Conservation (phyloP, 1,140 invertebrate species). For the Drosophila grimshawi region DNA sequence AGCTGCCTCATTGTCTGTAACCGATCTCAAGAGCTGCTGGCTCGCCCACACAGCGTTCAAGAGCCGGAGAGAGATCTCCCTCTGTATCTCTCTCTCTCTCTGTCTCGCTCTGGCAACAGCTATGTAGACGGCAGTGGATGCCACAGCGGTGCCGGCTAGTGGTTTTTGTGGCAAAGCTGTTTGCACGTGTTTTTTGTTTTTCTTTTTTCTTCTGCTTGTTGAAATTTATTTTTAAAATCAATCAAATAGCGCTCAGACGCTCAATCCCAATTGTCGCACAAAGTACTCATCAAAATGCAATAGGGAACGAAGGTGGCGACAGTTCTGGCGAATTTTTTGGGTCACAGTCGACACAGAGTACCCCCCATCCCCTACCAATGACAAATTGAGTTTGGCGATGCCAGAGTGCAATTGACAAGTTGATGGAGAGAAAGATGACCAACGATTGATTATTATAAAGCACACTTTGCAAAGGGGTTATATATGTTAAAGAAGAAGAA, state of each 20-base stretch:
- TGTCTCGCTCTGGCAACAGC: constrained; percentile 19
- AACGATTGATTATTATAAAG: not conserved
- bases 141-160: constrained; percentile 2
- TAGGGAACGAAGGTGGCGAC: constrained; percentile 52
- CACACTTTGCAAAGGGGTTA: not conserved
- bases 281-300: constrained; percentile 47
- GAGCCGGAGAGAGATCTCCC: constrained; percentile 19
- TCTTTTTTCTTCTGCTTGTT: constrained; percentile 12
- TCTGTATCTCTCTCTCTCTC: not conserved
- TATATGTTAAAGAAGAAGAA: not conserved
- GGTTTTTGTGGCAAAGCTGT: constrained; percentile 17
- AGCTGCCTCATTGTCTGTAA: constrained; percentile 26
- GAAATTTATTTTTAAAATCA: constrained; percentile 78
- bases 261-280: constrained; percentile 8
- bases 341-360: constrained; percentile 29
- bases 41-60: constrained; percentile 34
- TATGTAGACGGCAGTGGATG: constrained; percentile 25
- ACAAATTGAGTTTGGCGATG: constrained; percentile 44
- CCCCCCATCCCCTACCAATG: constrained; percentile 8
- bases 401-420: constrained; percentile 24
- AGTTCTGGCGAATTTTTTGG: constrained; percentile 40
- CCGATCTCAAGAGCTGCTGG: constrained; percentile 29
- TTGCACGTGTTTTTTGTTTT: constrained; percentile 63
- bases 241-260: constrained; percentile 55
- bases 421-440: constrained; percentile 24